Base-by-base conservation (phyloP, 2,113 vertebrate genomes). In the Hippopotamus amphibius region DNA sequence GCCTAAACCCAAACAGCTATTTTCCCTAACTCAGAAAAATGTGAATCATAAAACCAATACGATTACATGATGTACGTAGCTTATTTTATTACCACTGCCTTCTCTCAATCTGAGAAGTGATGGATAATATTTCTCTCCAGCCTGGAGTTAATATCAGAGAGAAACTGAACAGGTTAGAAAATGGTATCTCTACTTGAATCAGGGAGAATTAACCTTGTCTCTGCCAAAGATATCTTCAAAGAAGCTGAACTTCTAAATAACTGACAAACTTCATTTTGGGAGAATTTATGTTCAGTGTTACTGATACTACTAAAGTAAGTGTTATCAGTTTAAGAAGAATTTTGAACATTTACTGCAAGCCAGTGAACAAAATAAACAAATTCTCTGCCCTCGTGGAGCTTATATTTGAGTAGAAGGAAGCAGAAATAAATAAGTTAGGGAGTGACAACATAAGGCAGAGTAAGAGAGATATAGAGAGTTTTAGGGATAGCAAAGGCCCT, bases 1-100 rank as follows among this genome's bases (percentile, higher is more conserved):
- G 46, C 13, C 28, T 92, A 33, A 96, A 71, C 37, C 61, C n/a
- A 95, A 93, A 93, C 17, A 93, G 30, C 80, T 72, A 5, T 81
- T 81, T 90, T 88, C 30, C 24, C 83, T 92, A 74, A 96, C 53
- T 95, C 71, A 83, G 50, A 84, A 93, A 95, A 81, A 48, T 68
- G 84, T 94, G 68, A 79, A 24, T 96, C 71, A 79, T 90, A 87
- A 92, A 96, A 26, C 50, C 48, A 88, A 43, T 79, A 16, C 9
- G 48, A 95, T 89, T 86, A 15, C 33, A 30, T 89, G 79, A 65
- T 83, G 13, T 66, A 57, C 8, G 24, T 65, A 80, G 53, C 43
- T 86, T 84, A 66, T 90, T 81, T 93, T 95, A 72, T 95, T 89
- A 33, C 59, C 26, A 33, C 46, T n/a, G 46, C 22, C 37, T 85